Percentiles rank a stretch among this genome's conserved stretches.
These are phyloP conservation scores for Planococcus citri DNA, from an alignment of 1,140 invertebrate species.

Conservation along the genomic window DNA sequence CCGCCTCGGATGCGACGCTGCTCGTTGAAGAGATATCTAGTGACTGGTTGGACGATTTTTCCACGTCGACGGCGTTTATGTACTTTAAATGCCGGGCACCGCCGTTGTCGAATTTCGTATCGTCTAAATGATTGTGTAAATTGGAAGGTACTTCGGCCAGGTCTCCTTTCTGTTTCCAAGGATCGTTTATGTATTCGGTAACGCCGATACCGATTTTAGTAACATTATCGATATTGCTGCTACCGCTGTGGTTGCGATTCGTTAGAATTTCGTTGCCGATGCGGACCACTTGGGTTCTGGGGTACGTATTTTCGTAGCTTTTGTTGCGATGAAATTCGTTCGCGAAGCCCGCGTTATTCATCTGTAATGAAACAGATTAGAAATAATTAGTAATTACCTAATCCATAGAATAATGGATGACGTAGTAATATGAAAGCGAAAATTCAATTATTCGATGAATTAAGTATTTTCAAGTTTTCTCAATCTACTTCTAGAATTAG, in stretches of 20 bases:
- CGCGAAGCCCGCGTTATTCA: slow-evolving; percentile 4
- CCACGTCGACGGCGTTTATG: neutral
- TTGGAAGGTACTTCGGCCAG: slow-evolving; percentile 21
- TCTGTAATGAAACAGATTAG: slow-evolving; percentile 21
- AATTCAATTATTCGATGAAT: too few species aligned
- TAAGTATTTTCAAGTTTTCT: too few species aligned
- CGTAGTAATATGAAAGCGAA: too few species aligned
- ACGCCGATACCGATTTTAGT: slow-evolving; percentile 27
- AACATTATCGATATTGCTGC: slow-evolving; percentile 29
- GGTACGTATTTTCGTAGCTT: neutral
- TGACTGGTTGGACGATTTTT: neutral
- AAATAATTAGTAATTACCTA: too few species aligned
- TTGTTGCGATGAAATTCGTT: slow-evolving; percentile 28
- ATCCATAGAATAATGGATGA: too few species aligned
- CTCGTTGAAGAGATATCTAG: neutral
- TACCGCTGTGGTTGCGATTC: neutral
- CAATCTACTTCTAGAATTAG: too few species aligned
- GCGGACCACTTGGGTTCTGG: slow-evolving; percentile 32
- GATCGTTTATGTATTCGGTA: slow-evolving; percentile 27
- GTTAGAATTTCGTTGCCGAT: slow-evolving; percentile 28
- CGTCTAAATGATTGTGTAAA: slow-evolving; percentile 17
- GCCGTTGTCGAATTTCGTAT: slow-evolving; percentile 13
- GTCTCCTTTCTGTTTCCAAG: slow-evolving; percentile 24
- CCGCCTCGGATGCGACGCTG: neutral
- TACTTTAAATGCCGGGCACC: neutral